Base-by-base conservation (phyloP, 2,797 vertebrate species). In the Tangara arthus region DNA sequence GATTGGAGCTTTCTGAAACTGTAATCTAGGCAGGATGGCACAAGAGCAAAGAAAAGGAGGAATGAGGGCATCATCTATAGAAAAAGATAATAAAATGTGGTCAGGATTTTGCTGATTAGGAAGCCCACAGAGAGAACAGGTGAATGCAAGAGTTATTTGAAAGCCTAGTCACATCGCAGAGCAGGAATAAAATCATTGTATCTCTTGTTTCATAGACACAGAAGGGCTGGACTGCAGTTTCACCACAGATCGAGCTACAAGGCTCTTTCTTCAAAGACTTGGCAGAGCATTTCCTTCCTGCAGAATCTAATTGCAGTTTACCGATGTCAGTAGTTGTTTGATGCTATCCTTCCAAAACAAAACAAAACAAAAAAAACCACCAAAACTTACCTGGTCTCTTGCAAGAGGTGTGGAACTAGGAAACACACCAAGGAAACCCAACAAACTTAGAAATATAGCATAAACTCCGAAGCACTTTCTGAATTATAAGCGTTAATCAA, bases 301-400 rank as follows among this genome's bases (percentile, higher is more conserved):
- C 26, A 30, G 9, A 46, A 23, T 22, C 18, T 26, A 18, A 34
- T 63, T 21, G 1, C 15, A 30, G 10, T 41, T 90, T 32, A 35
- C 59, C 68, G 12, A 30, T n/a, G 5, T 27, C 56, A 46, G 3
- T 19, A 4, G 8, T 32, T 53, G 8, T 34, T 73, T 24, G 13
- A 17, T 63, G 23, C 6, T 27, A 24, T 37, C 59, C 10, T 80
- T 41, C 32, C 35, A 15, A 80, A 57, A 34, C 2, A 32, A 60
- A 46, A 15, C 1, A 16, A 35, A 9, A 32, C 2, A 16, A 23
- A 15, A 44, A 64, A 16, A 1, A 0, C 0, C 21, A 6, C 4
- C 23, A 39, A 13, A 15, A 47, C 1, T 42, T 20, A 5, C 7
- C 5, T 47, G 30, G 8, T 64, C 26, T 80, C 23, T 78, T 61